Base-by-base conservation (phyloP, 2,797 vertebrate genomes). In the Artibeus lituratus region DNA sequence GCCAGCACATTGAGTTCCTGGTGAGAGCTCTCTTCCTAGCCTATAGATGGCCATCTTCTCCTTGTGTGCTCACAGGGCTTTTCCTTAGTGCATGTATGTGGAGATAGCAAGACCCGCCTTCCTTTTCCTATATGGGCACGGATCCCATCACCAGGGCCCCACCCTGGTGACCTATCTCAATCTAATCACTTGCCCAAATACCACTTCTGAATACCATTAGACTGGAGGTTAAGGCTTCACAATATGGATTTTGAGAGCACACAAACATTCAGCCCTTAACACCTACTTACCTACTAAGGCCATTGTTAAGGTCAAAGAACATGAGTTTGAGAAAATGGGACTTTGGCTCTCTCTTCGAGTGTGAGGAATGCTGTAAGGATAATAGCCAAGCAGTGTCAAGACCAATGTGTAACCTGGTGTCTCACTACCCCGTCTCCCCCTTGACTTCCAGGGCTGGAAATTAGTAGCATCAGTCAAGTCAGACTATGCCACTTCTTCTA, bases 401-500 rank as follows among this genome's bases (percentile, higher is more conserved):
- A 85, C 51, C 7, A 5, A 22, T 42, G 24, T 21, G 21, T 10
- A 72, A 51, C 37, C 51, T 72, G 0, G 1, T 35, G 18, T 70
- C 57, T 96, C 32, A 72, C 22, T 49, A 76, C 67, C 49, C 90
- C 69, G 5, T 81, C 51, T 62, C 37, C 37, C 65, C 49, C 51
- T 90, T 95, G 76, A 92, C 88, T 59, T 62, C 59, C 29, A 88
- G 82, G 39, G 29, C 51, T 47, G 14, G 78, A 84, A 82, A 85
- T 72, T 67, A 49, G 81, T 55, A 42, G n/a, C 65, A 95, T 96
- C 81, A n/a, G 5, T 94, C 86, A 97, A 96, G 57, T 95, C 91
- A 80, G 74, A 96, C 83, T 62, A 70, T 7, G 10, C 37, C 4
- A 53, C 49, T 89, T 95, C 51, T 62, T 62, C 59, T 83, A 18